phyloP scores from a whole-genome alignment of 2,113 vertebrate genomes.

The Neopipo cinnamomea region DNA sequence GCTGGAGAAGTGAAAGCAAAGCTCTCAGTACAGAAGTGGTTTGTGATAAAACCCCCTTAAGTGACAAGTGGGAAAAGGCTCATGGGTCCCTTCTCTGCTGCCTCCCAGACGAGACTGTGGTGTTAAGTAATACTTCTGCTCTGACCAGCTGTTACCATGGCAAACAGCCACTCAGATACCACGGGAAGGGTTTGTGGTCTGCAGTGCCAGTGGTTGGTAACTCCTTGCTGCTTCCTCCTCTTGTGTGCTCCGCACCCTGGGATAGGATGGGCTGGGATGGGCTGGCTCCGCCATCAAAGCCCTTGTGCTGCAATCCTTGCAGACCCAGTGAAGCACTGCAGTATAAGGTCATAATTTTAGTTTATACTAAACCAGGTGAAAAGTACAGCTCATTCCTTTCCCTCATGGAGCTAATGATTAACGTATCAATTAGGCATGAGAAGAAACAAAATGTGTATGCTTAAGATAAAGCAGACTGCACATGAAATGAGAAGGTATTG shows the following conservation, averaged over 20 bases:
- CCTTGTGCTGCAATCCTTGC: background rate
- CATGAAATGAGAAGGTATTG: constrained; percentile 38
- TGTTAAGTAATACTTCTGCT: background rate
- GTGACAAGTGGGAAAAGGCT: background rate
- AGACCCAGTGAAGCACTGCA: background rate
- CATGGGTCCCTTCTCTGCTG: background rate
- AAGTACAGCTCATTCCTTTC: constrained; percentile 7
- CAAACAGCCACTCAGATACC: background rate
- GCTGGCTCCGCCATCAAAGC: background rate
- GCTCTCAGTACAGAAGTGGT: background rate
- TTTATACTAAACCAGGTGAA: background rate
- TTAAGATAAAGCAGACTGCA: constrained; percentile 67
- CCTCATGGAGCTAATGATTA: constrained; percentile 68
- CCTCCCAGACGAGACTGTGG: background rate
- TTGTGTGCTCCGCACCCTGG: background rate
- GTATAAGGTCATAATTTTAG: background rate
- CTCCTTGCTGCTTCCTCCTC: background rate
- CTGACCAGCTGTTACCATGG: background rate
- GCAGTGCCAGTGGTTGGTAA: background rate
- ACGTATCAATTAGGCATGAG: constrained; percentile 25
- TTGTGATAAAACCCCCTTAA: background rate
- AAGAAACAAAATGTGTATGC: constrained; percentile 61
- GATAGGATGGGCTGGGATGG: background rate
- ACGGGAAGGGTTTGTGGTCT: background rate
- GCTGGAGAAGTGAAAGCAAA: background rate